These are phyloP conservation scores for Hippotragus niger DNA, from an alignment of 2,113 vertebrate genomes.

Conservation along the genomic window DNA sequence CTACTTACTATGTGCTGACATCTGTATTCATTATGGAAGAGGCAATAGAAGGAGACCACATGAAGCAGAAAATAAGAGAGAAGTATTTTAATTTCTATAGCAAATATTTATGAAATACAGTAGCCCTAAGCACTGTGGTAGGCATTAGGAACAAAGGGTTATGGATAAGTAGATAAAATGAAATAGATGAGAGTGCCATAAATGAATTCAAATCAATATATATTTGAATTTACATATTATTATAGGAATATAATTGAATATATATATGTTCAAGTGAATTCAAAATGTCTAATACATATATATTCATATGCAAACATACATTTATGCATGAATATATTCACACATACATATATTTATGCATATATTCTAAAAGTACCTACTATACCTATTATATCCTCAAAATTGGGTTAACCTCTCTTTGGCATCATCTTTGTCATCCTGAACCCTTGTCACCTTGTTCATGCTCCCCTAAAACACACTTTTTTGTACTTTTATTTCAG, in stretches of 20 bases:
- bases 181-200: not conserved
- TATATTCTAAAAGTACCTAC: not conserved
- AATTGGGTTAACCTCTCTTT: not conserved
- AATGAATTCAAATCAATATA: not conserved
- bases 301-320: not conserved
- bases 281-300: not conserved
- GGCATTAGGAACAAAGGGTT: not conserved
- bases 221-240: not conserved
- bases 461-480: not conserved
- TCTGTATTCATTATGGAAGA: not conserved
- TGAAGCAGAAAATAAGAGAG: not conserved
- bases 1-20: not conserved
- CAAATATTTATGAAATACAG: not conserved
- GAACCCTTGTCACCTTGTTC: not conserved
- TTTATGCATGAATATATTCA: not conserved
- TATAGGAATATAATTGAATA: not conserved
- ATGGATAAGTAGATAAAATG: not conserved
- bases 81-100: not conserved
- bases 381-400: not conserved
- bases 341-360: not conserved
- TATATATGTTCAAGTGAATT: not conserved
- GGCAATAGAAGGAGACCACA: not conserved
- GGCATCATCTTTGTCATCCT: not conserved
- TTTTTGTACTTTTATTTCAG: not conserved
- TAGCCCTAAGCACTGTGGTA: not conserved